Percentiles rank a stretch among this genome's conserved stretches.
These are phyloP conservation scores for Cryptosula pallasiana DNA, from an alignment of 2,888 invertebrate species.

Conservation along the genomic window DNA sequence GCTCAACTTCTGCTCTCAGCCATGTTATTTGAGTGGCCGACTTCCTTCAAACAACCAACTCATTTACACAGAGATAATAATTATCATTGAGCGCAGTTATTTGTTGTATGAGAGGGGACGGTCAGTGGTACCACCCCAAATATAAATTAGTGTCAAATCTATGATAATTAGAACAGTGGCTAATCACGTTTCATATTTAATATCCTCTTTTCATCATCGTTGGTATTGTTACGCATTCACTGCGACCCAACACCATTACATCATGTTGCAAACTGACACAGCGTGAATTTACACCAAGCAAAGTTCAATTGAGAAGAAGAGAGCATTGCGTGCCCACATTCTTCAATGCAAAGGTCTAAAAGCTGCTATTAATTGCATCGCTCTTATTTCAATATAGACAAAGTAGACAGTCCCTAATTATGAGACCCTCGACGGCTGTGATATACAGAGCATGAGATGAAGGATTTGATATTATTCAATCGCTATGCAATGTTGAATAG, in stretches of 20 bases:
- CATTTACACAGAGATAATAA: conserved; percentile 23
- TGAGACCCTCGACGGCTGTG: not conserved
- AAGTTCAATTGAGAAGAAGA: not conserved
- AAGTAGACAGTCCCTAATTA: not conserved
- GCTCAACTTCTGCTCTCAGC: too few relatives aligned
- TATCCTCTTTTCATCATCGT: not conserved
- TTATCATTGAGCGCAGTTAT: not conserved
- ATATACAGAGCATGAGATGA: not conserved
- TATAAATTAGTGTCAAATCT: not conserved
- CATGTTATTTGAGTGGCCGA: not conserved
- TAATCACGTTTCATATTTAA: conserved; percentile 14
- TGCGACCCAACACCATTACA: conserved; percentile 16
- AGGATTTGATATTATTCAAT: not conserved
- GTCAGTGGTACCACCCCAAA: not conserved
- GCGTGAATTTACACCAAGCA: not conserved
- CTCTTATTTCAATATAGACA: not conserved
- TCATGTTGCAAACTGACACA: conserved; percentile 15
- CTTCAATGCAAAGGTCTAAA: not conserved
- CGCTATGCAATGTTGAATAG: not conserved
- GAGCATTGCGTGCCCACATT: not conserved
- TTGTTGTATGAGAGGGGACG: not conserved
- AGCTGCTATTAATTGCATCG: conserved; percentile 16
- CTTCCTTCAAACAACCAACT: conserved; percentile 22
- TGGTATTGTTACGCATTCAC: not conserved
- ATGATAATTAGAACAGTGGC: conserved; percentile 20